Evolutionary conservation across 2,113 vertebrate genomes (phyloP).

Genomic region (Stigmatopora nigra): DNA sequence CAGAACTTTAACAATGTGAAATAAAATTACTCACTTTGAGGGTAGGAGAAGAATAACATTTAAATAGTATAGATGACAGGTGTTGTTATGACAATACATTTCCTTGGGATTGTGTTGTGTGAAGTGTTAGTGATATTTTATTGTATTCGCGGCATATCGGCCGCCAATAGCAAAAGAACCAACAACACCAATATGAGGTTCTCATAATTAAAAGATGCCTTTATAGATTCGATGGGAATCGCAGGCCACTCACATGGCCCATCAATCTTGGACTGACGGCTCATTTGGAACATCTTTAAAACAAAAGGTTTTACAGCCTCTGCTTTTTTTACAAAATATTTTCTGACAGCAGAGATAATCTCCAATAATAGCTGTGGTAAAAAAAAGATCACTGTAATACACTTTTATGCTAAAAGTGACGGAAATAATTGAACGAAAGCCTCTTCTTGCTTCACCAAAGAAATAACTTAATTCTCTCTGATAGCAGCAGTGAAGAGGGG

Average conservation of each 20-base stretch:
- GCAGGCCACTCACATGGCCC: slow-evolving; percentile 32
- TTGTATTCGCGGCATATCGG: slow-evolving; percentile 46
- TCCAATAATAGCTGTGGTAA: slow-evolving; percentile 36
- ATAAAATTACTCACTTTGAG: background rate
- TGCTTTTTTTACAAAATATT: slow-evolving; percentile 48
- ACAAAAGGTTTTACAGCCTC: slow-evolving; percentile 55
- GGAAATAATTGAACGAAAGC: slow-evolving; percentile 41
- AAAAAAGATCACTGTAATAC: slow-evolving; percentile 38
- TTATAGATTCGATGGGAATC: slow-evolving; percentile 36
- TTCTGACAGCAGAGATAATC: slow-evolving; percentile 61
- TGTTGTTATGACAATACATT: slow-evolving; percentile 49
- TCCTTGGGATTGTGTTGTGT: slow-evolving; percentile 39
- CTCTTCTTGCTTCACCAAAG: slow-evolving; percentile 33
- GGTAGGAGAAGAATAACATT: background rate
- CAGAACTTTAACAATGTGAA: background rate
- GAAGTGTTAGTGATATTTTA: slow-evolving; percentile 37
- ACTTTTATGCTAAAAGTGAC: slow-evolving; percentile 46
- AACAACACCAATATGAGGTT: slow-evolving; percentile 54
- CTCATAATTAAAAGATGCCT: slow-evolving; percentile 56
- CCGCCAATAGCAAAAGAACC: slow-evolving; percentile 51
- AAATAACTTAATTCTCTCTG: slow-evolving; percentile 53
- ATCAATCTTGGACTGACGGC: slow-evolving; percentile 63
- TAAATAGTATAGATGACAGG: slow-evolving; percentile 27
- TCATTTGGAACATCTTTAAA: slow-evolving; percentile 64
- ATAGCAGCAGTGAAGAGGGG: slow-evolving; percentile 25